Conservation (phyloP, 2,888 invertebrate genomes). For the Deilephila elpenor region DNA sequence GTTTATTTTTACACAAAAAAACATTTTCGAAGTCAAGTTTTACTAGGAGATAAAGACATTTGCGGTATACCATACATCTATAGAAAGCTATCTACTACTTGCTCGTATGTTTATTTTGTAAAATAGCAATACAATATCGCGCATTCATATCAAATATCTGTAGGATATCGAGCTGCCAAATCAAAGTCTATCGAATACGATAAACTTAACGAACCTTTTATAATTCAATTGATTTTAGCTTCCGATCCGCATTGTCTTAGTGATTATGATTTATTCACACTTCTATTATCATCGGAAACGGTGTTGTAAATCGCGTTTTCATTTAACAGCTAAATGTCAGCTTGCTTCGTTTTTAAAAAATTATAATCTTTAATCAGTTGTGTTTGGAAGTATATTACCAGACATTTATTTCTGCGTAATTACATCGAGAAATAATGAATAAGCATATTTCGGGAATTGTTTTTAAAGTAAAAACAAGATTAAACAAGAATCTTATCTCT, state of each 20-base stretch:
- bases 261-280: constrained; percentile 7
- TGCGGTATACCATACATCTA: too few species aligned
- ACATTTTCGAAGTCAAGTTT: too few species aligned
- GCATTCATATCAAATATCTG: too few species aligned
- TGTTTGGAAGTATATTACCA: neutral
- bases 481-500: constrained; percentile 14
- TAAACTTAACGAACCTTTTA: neutral
- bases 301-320: neutral
- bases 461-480: neutral
- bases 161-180: neutral
- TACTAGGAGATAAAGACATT: too few species aligned
- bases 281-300: constrained; percentile 3
- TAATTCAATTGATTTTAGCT: neutral
- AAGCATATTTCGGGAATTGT: neutral
- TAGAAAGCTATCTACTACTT: too few species aligned
- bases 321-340: neutral
- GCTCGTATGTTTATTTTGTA: too few species aligned
- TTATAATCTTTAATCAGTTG: neutral
- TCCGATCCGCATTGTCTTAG: neutral
- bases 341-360: neutral
- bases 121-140: too few species aligned
- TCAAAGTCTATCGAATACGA: neutral
- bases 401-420: neutral
- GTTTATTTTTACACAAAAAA: too few species aligned
- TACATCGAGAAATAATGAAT: neutral